Evolutionary conservation across 1,140 invertebrate genomes (phyloP), one percentile per base, ranked within the genome.

Genomic region (Hyphantria cunea): DNA sequence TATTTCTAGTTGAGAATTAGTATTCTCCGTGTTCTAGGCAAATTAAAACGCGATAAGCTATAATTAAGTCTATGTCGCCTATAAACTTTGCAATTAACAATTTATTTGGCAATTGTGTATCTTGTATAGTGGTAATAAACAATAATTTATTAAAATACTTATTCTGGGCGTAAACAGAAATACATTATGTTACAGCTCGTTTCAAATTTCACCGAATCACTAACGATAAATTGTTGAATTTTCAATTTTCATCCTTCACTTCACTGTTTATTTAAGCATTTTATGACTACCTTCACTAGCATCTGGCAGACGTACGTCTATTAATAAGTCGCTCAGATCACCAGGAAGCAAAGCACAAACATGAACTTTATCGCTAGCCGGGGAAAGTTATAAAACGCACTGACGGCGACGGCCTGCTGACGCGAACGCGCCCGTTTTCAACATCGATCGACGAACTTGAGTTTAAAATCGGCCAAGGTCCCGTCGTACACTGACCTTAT

Each of bases 401-500:
- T 53, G 68, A 63, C 59, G 70, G 64, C 62, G 71, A 25, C 17
- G 17, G 17, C 17, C 17, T 25, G 17, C 70, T 71, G 74, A 74
- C 76, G 73, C 72, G 72, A 51, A 31, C 51, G 37, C 55, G 55
- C 47, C 37, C 55, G 55, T 25, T 51, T 47, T 11, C 31, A 78
- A 62, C 84, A 60, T 72, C 75, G 85, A 86, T 70, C 70, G 65
- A 68, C 73, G 70, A 73, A 80, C 80, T 75, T 79, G 73, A 61
- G 75, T 83, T 81, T 78, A 76, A 88, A 88, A 79, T 87, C 84
- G 86, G 86, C 86, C 86, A 89, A 89, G 86, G 86, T 89, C 81
- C 67, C 72, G 15, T 41, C 62, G 84, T 78, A 79, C 72, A 67
- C 45, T 74, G 77, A 86, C 80, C 80, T 70, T 54, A 65, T 54